phyloP scores from a whole-genome alignment of 2,113 vertebrate species.

The Calyptomena viridis region DNA sequence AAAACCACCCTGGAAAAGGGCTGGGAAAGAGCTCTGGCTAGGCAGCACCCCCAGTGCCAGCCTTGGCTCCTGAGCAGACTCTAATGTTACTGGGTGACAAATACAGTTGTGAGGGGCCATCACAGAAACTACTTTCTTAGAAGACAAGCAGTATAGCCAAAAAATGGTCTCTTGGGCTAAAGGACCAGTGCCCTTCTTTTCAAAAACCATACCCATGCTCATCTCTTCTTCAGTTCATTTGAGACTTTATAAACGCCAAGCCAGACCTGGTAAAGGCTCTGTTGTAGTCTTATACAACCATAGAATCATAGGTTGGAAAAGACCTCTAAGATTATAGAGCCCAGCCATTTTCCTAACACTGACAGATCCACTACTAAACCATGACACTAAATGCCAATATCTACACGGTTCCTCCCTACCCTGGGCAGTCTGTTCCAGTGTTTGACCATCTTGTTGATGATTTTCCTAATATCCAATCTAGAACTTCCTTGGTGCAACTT shows the following conservation, averaged over 20 bases:
- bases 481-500: not conserved
- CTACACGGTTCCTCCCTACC: not conserved
- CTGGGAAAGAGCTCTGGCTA: not conserved
- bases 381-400: rapidly evolving
- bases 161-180: not conserved
- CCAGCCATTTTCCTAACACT: not conserved
- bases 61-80: not conserved
- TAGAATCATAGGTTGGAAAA: not conserved
- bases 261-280: not conserved
- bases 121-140: not conserved
- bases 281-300: not conserved
- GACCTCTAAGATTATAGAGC: not conserved
- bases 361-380: not conserved
- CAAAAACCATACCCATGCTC: not conserved
- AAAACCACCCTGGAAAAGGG: not conserved
- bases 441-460: not conserved
- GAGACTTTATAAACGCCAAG: not conserved
- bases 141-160: not conserved
- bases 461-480: not conserved
- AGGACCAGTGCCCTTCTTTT: not conserved
- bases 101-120: rapidly evolving
- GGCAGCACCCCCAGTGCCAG: not conserved
- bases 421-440: not conserved
- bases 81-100: not conserved
- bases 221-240: not conserved